phyloP scores from a whole-genome alignment of 2,113 vertebrate genomes.

The Semnornis frantzii region DNA sequence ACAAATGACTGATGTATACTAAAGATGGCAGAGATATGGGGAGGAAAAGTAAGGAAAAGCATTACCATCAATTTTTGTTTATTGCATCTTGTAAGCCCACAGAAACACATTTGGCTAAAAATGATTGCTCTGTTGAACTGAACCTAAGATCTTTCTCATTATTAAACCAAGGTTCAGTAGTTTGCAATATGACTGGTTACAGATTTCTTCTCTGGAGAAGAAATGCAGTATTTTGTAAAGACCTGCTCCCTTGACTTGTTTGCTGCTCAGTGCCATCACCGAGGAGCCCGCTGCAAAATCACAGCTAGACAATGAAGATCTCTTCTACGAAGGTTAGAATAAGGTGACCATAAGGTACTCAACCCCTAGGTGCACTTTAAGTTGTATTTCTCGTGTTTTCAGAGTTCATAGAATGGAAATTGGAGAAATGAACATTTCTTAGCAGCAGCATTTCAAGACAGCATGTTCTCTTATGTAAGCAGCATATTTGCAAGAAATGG shows the following conservation, averaged over 20 bases:
- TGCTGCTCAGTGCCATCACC: not conserved
- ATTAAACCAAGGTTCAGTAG: not conserved
- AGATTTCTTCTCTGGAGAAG: not conserved
- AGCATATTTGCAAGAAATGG: constrained; percentile 55
- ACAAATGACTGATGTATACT: not conserved
- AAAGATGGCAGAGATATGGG: no score
- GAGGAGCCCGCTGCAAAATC: not conserved
- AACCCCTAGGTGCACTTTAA: not conserved
- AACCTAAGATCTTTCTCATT: not conserved
- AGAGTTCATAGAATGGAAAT: not conserved
- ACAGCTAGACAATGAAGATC: not conserved
- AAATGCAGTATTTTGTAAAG: not conserved
- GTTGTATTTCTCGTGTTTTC: not conserved
- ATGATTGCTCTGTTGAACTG: not conserved
- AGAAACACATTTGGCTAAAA: not conserved
- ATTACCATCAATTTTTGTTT: not conserved
- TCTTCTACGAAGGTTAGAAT: not conserved
- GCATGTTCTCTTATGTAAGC: constrained; percentile 43
- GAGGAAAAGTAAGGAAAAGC: not conserved
- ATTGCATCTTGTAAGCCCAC: not conserved
- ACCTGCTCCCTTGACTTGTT: not conserved
- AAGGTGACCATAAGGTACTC: not conserved
- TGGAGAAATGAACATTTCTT: constrained; percentile 16
- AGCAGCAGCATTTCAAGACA: constrained; percentile 14
- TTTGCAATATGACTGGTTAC: not conserved